These are phyloP conservation scores for Drosophila arawakana DNA, from an alignment of 1,140 invertebrate species.

Conservation along the genomic window DNA sequence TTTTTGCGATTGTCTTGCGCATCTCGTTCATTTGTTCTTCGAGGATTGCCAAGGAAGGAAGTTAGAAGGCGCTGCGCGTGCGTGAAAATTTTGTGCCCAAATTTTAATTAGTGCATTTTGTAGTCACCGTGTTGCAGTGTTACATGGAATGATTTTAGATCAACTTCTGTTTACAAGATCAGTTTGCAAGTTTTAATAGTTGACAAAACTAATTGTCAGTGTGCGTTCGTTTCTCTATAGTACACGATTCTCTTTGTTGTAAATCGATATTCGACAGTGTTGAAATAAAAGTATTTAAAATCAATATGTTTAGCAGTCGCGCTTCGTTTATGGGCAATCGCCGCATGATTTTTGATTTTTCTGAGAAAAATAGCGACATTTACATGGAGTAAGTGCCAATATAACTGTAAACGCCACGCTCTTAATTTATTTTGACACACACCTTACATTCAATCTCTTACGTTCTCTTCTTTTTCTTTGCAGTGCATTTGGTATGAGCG, in stretches of 20 bases:
- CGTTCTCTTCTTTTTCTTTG: conserved; percentile 75
- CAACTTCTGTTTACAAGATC: conserved; percentile 12
- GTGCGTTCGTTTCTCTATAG: conserved; percentile 54
- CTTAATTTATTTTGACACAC: background rate
- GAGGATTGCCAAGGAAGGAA: conserved; percentile 66
- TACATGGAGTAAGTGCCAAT: conserved; percentile 73
- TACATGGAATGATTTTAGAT: conserved; percentile 65
- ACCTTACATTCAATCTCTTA: conserved; percentile 4
- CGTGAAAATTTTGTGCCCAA: conserved; percentile 50
- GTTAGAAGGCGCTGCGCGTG: conserved; percentile 58
- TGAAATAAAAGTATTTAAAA: conserved; percentile 43
- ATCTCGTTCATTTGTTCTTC: conserved; percentile 71
- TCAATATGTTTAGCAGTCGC: conserved; percentile 70
- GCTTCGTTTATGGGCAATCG: conserved; percentile 75
- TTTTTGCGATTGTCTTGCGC: background rate
- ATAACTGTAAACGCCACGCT: conserved; percentile 40
- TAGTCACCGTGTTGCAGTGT: conserved; percentile 62
- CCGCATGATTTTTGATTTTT: conserved; percentile 81
- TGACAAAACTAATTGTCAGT: conserved; percentile 60
- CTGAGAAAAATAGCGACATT: conserved; percentile 67
- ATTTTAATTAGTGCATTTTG: conserved; percentile 72
- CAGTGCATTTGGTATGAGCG: conserved; percentile 88
- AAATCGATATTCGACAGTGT: conserved; percentile 62
- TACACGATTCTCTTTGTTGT: conserved; percentile 56
- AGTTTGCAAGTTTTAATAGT: conserved; percentile 46